phyloP scores from a whole-genome alignment of 2,888 invertebrate species.

The Watsonalla cultraria region DNA sequence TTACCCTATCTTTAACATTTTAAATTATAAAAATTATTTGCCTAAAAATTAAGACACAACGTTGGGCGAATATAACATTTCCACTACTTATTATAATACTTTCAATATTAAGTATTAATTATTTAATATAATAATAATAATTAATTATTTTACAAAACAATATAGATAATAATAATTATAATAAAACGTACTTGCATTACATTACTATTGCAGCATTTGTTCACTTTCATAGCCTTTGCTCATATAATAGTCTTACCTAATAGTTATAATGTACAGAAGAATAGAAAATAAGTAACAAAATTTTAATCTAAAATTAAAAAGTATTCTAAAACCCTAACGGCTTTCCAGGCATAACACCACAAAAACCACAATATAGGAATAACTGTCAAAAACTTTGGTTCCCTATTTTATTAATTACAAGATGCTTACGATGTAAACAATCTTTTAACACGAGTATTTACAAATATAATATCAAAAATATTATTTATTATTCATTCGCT shows the following conservation, averaged over 20 bases:
- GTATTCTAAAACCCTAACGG: too few species aligned
- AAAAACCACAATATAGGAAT: background rate
- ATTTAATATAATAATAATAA: too few species aligned
- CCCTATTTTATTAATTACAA: conserved; percentile 8
- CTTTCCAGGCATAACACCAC: background rate
- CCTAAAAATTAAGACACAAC: too few species aligned
- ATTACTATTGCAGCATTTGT: background rate
- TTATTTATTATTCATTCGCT: conserved; percentile 31
- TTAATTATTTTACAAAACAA: too few species aligned
- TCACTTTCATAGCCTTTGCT: background rate
- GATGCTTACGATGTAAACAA: conserved; percentile 14
- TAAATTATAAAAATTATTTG: too few species aligned
- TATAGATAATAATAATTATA: too few species aligned
- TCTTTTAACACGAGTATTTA: conserved; percentile 10
- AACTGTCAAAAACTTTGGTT: conserved; percentile 27
- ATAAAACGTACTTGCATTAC: too few species aligned
- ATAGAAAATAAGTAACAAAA: conserved; percentile 42
- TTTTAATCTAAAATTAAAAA: too few species aligned
- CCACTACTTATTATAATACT: too few species aligned
- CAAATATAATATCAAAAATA: conserved; percentile 1
- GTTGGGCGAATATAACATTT: too few species aligned
- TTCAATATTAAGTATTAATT: too few species aligned
- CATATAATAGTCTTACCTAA: background rate
- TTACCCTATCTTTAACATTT: too few species aligned
- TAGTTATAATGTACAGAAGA: conserved; percentile 40